phyloP scores from a whole-genome alignment of 2,888 invertebrate species.

The Loripinus fragilis region DNA sequence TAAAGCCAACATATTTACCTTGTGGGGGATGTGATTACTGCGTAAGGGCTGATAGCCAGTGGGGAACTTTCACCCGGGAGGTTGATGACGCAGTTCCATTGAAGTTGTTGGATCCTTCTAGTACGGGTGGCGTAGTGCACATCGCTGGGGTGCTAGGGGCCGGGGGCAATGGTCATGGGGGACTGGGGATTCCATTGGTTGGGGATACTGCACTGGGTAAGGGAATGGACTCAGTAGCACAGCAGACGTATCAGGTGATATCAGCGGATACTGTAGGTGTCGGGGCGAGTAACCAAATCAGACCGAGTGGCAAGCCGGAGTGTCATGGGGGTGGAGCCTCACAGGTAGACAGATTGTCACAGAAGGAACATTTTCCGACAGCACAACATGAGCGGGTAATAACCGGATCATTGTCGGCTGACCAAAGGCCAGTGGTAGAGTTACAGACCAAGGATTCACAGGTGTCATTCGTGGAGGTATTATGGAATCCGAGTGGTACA shows the following conservation, averaged over 20 bases:
- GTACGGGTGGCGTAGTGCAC: not conserved
- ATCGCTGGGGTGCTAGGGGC: not conserved
- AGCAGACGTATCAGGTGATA: not conserved
- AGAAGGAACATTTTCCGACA: not conserved
- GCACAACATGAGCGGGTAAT: not conserved
- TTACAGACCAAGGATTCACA: not conserved
- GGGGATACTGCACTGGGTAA: not conserved
- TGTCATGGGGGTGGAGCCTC: not conserved
- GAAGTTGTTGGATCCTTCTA: not conserved
- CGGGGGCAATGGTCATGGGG: not conserved
- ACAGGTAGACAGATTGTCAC: not conserved
- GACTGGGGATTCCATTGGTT: not conserved
- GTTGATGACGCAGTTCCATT: constrained; percentile 31
- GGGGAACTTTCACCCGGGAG: constrained; percentile 27
- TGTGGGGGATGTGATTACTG: constrained; percentile 26
- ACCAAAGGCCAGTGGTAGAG: not conserved
- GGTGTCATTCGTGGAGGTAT: not conserved
- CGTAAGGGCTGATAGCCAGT: constrained; percentile 26
- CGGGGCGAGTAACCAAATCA: not conserved
- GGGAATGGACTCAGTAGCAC: not conserved
- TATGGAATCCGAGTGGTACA: not conserved
- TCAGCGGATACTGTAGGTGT: constrained; percentile 3
- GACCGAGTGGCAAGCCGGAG: constrained; percentile 11
- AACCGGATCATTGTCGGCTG: not conserved
- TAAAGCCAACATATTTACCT: constrained; percentile 15